A percentile compares a stretch with the other conserved stretches of the same genome.
Conservation (phyloP, 35 echinoderm and acorn worm genomes). For the Stichopus chloronotus region DNA sequence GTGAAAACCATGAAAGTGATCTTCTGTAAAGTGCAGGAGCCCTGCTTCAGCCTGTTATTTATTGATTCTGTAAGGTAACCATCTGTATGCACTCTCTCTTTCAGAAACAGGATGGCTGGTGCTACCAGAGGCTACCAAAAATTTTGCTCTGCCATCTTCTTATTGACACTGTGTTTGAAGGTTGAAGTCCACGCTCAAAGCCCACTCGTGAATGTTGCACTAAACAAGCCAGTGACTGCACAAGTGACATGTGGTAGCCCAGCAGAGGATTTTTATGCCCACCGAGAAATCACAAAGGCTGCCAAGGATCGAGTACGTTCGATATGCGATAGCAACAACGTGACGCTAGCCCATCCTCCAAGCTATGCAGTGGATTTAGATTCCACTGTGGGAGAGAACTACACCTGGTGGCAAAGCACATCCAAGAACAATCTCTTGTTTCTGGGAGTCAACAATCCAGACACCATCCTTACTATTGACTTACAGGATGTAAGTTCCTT, state of each 20-base stretch:
- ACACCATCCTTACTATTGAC: constrained; percentile 76
- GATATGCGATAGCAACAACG: constrained; percentile 65
- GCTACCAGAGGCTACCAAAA: not conserved
- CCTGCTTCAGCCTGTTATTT: no score
- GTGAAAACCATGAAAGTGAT: no score
- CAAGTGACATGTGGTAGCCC: constrained; percentile 63
- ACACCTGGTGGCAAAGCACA: constrained; percentile 98
- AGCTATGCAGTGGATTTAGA: constrained; percentile 77
- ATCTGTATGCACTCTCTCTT: not conserved
- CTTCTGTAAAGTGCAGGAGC: no score
- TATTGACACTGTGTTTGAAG: not conserved
- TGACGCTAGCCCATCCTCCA: constrained; percentile 75
- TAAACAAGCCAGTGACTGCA: constrained; percentile 65
- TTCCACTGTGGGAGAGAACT: constrained; percentile 62
- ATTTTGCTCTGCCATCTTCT: not conserved
- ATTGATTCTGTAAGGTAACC: no score
- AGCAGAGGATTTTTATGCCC: constrained; percentile 45
- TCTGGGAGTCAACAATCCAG: constrained; percentile 55
- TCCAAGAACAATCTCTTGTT: constrained; percentile 65
- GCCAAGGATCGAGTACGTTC: constrained; percentile 48
- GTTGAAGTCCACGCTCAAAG: constrained; percentile 4
- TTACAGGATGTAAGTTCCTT: constrained; percentile 77
- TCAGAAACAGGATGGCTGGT: not conserved
- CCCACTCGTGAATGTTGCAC: constrained; percentile 55
- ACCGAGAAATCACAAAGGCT: constrained; percentile 57